Base-by-base conservation (phyloP, 2,888 invertebrate species). In the Drosophila diplacantha region DNA sequence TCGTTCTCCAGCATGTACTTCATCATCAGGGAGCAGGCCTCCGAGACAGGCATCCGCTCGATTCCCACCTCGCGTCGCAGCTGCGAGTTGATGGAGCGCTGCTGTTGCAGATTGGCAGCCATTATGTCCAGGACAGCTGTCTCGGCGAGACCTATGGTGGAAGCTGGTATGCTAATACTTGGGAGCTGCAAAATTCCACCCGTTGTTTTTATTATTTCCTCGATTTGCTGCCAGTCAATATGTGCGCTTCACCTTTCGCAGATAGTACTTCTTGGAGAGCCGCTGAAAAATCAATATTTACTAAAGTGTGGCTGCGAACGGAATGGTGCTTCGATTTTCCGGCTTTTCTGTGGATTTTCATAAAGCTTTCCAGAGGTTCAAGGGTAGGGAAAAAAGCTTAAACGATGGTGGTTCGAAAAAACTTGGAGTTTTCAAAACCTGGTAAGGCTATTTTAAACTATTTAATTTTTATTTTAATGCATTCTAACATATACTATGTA, bases 101-200 rank as follows among this genome's bases (percentile, higher is more conserved):
- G 97, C 90, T 97, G 97, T 89, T 97, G 97, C 86, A 97, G 91
- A 89, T 94, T 96, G 83, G 96, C 94, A 91, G 96, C 95, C 93
- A 95, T 95, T 92, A 95, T 94, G 91, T 95, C 95, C 93, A 95
- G 94, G 90, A 95, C 93, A 90, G 94, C 94, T 86, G 94, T 94
- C 89, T 94, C 93, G 89, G 94, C 87, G 82, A 87, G 87, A 79
- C 87, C 87, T 87, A 87, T 88, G 84, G 79, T 87, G 85, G 78
- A 66, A 41, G 69, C 53, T 60, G 57, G 24, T 34, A 44, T 54
- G 26, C 32, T 60, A 46, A 61, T 47, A 57, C 26, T 16, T 31
- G 41, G 52, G 43, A 39, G 66, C 46, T 61, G 38, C 14, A 37
- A 37, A 24, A n/a, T 37, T n/a, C 29, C 29, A 31, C 29, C 37